Conservation (phyloP, 2,888 invertebrate species). For the Drosophila niveifrons region DNA sequence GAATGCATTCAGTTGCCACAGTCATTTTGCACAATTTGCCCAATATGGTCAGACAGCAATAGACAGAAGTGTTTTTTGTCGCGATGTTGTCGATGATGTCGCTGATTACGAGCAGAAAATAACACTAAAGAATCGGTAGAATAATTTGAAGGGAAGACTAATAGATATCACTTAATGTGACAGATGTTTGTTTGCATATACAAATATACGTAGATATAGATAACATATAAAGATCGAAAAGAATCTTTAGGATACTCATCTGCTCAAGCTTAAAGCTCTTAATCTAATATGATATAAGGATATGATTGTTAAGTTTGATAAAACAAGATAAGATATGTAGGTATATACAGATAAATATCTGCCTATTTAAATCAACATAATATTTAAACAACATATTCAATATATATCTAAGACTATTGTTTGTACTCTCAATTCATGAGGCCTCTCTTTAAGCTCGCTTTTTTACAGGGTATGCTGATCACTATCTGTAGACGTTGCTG, state of each 20-base stretch:
- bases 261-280: too few species aligned
- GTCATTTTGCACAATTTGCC: slow-evolving; percentile 45
- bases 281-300: too few species aligned
- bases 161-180: slow-evolving; percentile 25
- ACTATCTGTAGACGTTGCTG: slow-evolving; percentile 33
- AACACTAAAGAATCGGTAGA: background rate
- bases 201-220: too few species aligned
- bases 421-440: background rate
- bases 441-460: background rate
- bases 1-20: slow-evolving; percentile 40
- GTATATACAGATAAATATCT: background rate
- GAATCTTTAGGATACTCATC: too few species aligned
- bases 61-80: slow-evolving; percentile 23
- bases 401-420: too few species aligned
- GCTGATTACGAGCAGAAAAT: slow-evolving; percentile 28
- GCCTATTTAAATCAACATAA: too few species aligned
- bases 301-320: too few species aligned
- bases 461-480: slow-evolving; percentile 46
- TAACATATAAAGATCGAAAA: too few species aligned
- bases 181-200: too few species aligned
- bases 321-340: background rate
- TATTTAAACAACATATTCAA: too few species aligned
- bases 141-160: background rate
- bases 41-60: slow-evolving; percentile 56
- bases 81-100: slow-evolving; percentile 38